Base-by-base conservation (phyloP, 23 tunicate species). In the Trididemnum miniatum region DNA sequence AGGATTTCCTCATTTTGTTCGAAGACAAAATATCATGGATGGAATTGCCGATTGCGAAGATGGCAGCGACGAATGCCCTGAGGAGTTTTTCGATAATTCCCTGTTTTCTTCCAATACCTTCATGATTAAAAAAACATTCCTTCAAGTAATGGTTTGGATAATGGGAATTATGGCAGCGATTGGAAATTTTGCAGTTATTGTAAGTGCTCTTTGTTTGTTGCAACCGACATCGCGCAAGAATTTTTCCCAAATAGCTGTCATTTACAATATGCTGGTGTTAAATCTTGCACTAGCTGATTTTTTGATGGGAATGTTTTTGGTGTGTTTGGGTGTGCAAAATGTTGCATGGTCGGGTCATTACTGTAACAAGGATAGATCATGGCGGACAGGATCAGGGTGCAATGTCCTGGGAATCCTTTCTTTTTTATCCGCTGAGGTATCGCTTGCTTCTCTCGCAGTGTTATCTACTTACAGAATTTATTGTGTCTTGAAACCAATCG, bases 11-110 rank as follows among this genome's bases (percentile, higher is more conserved):
- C n/a, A 50, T 24, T 90, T 29, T 35, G 86, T 90, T 9, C 83
- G 76, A 0, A 28, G 71, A 1, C 89, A 88, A 0, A 34, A 80
- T 0, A 80, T 77, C 34, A 76, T 79, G 34, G 96, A 90, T 54
- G 96, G 96, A 7, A 49, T 40, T 51, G 74, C 49, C 26, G 96
- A 90, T 54, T 90, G 96, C 51, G 29, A 39, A 20, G 96, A 90
- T 64, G 96, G 96, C 0, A 90, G 96, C 60, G 96, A 90, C 71
- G 96, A 90, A 66, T 90, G 96, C 72, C 89, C 96, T 20, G 28
- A 50, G 34, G 78, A 80, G 20, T 79, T 64, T 20, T 75, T 79
- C 31, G 79, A 35, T 1, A 81, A 64, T 20, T 72, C 96, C 0
- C 26, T 80, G 20, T 85, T 90, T 67, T 90, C 96, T 9, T 90